Conservation (phyloP, 2,888 invertebrate genomes). For the Brachyptera putata region DNA sequence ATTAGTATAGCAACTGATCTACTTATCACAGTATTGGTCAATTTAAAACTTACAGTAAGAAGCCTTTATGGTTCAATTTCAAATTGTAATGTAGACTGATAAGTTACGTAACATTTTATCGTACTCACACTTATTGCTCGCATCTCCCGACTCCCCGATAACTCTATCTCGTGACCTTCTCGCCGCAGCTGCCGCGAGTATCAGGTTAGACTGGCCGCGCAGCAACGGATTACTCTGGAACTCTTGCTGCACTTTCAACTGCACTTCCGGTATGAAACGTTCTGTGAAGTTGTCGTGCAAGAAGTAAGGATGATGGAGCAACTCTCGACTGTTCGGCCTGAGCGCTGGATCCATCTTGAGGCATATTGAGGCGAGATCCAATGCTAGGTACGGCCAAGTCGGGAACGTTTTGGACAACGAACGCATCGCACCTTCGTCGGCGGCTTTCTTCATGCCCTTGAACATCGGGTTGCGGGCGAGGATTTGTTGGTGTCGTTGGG, state of each 20-base stretch:
- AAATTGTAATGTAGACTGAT: too few species aligned
- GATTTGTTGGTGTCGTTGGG: conserved; percentile 47
- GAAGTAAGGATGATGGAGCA: conserved; percentile 65
- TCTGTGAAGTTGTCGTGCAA: conserved; percentile 62
- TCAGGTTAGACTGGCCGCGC: conserved; percentile 37
- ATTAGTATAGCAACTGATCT: too few species aligned
- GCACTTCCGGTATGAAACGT: conserved; percentile 60
- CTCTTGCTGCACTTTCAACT: conserved; percentile 60
- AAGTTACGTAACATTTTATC: too few species aligned
- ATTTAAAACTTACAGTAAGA: too few species aligned
- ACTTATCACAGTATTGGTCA: too few species aligned
- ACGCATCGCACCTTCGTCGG: conserved; percentile 34
- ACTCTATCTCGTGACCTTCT: not conserved
- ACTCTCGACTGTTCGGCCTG: conserved; percentile 56
- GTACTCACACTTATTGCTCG: conserved; percentile 11
- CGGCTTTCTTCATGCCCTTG: conserved; percentile 43
- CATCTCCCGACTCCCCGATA: not conserved
- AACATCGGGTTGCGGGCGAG: conserved; percentile 48
- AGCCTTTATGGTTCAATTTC: too few species aligned
- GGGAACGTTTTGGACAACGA: conserved; percentile 45
- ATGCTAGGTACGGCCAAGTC: conserved; percentile 46
- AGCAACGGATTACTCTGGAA: conserved; percentile 53
- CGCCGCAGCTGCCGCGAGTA: not conserved
- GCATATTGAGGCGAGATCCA: conserved; percentile 51
- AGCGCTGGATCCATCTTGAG: conserved; percentile 56